phyloP scores from a whole-genome alignment of 2,888 invertebrate genomes.

The Phania funesta region DNA sequence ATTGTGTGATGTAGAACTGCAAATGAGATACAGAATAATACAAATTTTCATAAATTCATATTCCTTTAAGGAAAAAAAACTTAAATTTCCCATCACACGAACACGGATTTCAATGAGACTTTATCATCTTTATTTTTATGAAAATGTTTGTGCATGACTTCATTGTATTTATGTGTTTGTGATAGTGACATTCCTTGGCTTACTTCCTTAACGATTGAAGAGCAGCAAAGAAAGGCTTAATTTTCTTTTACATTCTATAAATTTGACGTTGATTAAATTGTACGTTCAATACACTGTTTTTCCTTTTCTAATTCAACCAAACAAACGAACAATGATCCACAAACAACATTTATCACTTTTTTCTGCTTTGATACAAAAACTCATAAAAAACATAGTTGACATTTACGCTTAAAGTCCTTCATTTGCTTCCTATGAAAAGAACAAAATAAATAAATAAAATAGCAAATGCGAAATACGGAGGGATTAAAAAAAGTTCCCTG shows the following conservation, averaged over 20 bases:
- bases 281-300: conserved; percentile 45
- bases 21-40: too few species aligned
- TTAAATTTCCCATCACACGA: too few species aligned
- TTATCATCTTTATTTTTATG: too few species aligned
- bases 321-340: conserved; percentile 3
- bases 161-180: conserved; percentile 4
- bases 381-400: conserved; percentile 47
- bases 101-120: too few species aligned
- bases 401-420: conserved; percentile 41
- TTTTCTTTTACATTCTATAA: conserved; percentile 44
- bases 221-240: conserved; percentile 23
- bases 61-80: too few species aligned
- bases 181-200: conserved; percentile 14
- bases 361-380: conserved; percentile 36
- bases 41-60: too few species aligned
- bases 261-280: conserved; percentile 59
- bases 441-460: too few species aligned
- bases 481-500: too few species aligned
- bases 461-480: too few species aligned
- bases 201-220: conserved; percentile 10
- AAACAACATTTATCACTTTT: conserved; percentile 61
- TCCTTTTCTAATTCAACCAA: conserved; percentile 30
- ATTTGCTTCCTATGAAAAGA: too few species aligned
- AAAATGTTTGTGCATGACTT: neutral
- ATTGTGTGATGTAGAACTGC: too few species aligned